phyloP scores from a whole-genome alignment of 2,888 invertebrate genomes.

The Beris morrisii region DNA sequence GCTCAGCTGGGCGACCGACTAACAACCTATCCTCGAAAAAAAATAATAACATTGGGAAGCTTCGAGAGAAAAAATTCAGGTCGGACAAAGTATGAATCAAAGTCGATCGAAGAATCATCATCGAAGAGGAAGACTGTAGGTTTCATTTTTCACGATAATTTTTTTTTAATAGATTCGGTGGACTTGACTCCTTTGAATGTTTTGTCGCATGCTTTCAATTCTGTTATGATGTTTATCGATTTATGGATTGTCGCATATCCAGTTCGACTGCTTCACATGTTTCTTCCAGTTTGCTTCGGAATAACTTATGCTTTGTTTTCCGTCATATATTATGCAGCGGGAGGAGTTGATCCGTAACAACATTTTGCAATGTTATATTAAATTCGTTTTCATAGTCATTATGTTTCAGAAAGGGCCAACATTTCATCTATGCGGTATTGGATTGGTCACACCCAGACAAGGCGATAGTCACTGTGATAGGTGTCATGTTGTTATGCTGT shows the following conservation, averaged over 20 bases:
- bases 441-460: constrained; percentile 71
- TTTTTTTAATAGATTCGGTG: constrained; percentile 59
- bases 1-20: too few relatives aligned
- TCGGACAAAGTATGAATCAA: background rate
- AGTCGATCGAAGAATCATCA: background rate
- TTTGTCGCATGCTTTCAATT: constrained; percentile 75
- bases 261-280: constrained; percentile 65
- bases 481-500: constrained; percentile 48
- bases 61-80: background rate
- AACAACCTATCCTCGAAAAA: too few relatives aligned
- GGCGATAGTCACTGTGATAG: constrained; percentile 47
- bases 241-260: constrained; percentile 73
- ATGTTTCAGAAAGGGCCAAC: constrained; percentile 59
- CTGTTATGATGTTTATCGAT: constrained; percentile 72
- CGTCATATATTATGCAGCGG: constrained; percentile 63
- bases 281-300: constrained; percentile 65
- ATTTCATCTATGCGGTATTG: constrained; percentile 72
- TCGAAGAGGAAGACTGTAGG: background rate
- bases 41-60: too few relatives aligned
- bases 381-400: background rate
- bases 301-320: constrained; percentile 62
- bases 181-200: constrained; percentile 68
- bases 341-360: constrained; percentile 61
- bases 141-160: constrained; percentile 24
- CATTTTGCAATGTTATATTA: background rate